Evolutionary conservation across 2,888 invertebrate species (phyloP).

Genomic region (Drosophila demipolita): DNA sequence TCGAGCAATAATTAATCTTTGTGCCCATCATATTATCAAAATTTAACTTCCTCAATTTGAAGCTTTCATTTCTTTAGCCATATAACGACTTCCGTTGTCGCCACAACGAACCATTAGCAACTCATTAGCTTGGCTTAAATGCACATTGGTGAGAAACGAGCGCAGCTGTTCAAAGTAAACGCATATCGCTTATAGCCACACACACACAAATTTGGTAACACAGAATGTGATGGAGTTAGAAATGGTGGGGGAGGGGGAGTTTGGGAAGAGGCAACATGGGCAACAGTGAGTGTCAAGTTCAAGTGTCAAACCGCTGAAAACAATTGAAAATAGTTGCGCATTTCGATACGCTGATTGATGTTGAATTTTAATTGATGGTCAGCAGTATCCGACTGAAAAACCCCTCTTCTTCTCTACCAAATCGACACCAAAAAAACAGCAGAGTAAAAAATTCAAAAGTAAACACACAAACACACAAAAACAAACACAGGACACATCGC

Average conservation of each 20-base stretch:
- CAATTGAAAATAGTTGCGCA: slow-evolving; percentile 74
- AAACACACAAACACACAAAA: slow-evolving; percentile 13
- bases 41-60: slow-evolving; percentile 50
- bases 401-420: neutral
- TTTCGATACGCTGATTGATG: slow-evolving; percentile 70
- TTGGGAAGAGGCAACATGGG: neutral
- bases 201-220: slow-evolving; percentile 34
- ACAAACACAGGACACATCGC: neutral
- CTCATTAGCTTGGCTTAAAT: slow-evolving; percentile 65
- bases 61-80: slow-evolving; percentile 66
- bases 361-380: slow-evolving; percentile 64
- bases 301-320: slow-evolving; percentile 57
- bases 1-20: slow-evolving; percentile 41
- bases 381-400: slow-evolving; percentile 14
- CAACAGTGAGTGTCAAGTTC: slow-evolving; percentile 68
- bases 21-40: slow-evolving; percentile 39
- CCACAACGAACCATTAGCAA: slow-evolving; percentile 37
- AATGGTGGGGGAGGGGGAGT: neutral
- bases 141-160: slow-evolving; percentile 34
- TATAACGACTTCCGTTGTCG: slow-evolving; percentile 58
- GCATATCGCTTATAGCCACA: slow-evolving; percentile 29
- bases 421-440: slow-evolving; percentile 9
- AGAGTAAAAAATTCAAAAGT: slow-evolving; percentile 14
- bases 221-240: neutral
- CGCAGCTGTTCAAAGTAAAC: slow-evolving; percentile 67